Evolutionary conservation across 2,888 invertebrate genomes (phyloP).

Genomic region (Tetramorium bicarinatum): DNA sequence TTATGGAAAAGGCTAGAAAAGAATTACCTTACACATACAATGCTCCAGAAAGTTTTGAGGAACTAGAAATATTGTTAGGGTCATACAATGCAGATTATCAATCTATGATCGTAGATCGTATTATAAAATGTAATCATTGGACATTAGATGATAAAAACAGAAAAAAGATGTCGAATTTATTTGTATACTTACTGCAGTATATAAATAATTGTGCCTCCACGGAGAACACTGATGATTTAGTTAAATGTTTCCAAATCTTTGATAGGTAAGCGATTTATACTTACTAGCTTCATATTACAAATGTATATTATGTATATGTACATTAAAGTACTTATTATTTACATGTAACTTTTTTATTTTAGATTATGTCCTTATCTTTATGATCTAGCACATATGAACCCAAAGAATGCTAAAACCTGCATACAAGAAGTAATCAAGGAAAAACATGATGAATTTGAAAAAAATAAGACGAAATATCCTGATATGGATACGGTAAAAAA

Average conservation of each 20-base stretch:
- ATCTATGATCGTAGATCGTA: conserved; percentile 91
- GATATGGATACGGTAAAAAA: conserved; percentile 88
- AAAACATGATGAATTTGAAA: conserved; percentile 90
- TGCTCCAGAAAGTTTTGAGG: conserved; percentile 90
- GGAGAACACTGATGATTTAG: conserved; percentile 83
- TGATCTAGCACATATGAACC: conserved; percentile 91
- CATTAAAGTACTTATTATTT: neutral
- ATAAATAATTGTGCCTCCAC: conserved; percentile 89
- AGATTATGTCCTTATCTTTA: conserved; percentile 87
- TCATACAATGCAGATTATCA: conserved; percentile 90
- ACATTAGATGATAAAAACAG: conserved; percentile 93
- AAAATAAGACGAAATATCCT: conserved; percentile 89
- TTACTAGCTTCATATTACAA: conserved; percentile 61
- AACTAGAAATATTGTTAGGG: conserved; percentile 89
- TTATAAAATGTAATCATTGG: conserved; percentile 96
- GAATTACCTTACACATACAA: conserved; percentile 89
- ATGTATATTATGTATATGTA: conserved; percentile 77
- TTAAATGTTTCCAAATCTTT: conserved; percentile 88
- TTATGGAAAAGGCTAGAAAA: conserved; percentile 88
- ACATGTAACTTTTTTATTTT: conserved; percentile 67
- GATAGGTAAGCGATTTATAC: conserved; percentile 83
- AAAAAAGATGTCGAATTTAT: conserved; percentile 91
- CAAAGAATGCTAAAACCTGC: conserved; percentile 90
- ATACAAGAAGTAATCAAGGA: conserved; percentile 91
- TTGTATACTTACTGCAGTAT: conserved; percentile 92